Conservation (phyloP, 2,888 invertebrate genomes). For the Neuroscelio doddi region DNA sequence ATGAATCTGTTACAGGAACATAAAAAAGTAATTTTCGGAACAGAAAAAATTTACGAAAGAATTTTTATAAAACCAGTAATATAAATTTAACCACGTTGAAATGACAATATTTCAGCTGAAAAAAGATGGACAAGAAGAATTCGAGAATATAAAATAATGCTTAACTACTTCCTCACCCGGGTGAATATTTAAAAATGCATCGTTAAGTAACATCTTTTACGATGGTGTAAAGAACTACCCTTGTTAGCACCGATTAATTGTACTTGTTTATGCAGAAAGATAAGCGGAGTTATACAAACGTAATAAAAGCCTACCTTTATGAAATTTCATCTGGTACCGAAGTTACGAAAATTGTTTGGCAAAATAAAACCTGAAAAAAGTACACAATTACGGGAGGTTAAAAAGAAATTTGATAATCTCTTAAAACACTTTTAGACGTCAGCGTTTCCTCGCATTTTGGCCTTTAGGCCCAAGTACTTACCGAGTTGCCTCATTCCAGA, state of each 20-base stretch:
- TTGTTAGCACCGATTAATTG: slow-evolving; percentile 12
- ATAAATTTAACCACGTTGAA: no score
- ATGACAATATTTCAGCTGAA: not conserved
- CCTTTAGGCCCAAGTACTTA: not conserved
- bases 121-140: not conserved
- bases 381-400: no score
- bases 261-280: slow-evolving; percentile 9
- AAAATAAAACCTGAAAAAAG: no score
- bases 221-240: not conserved
- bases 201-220: not conserved
- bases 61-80: no score
- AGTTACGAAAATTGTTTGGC: no score
- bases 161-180: slow-evolving; percentile 14
- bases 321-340: no score
- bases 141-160: slow-evolving; percentile 13
- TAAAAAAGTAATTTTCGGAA: no score
- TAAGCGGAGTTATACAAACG: slow-evolving; percentile 10
- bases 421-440: no score
- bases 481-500: slow-evolving; percentile 20
- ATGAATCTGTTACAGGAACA: no score
- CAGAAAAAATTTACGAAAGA: no score
- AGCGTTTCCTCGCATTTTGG: not conserved
- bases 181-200: not conserved
- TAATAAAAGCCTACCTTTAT: slow-evolving; percentile 8
- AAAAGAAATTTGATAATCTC: not conserved